Evolutionary conservation across 1,140 invertebrate species (phyloP).

Genomic region (Caligus rogercresseyi): DNA sequence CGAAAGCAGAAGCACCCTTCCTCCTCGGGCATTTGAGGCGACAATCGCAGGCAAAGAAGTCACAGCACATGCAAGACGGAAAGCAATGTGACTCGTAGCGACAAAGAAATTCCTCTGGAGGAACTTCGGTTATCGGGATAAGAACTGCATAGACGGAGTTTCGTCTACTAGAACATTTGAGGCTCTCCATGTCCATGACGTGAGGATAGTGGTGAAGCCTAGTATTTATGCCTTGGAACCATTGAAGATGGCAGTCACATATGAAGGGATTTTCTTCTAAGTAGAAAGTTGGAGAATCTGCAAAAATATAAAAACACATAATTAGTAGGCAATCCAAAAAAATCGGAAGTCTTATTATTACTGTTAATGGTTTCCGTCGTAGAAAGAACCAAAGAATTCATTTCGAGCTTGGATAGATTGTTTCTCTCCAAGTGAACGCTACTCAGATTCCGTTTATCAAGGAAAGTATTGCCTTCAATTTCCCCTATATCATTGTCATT

Average conservation of each 20-base stretch:
- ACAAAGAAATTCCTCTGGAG: constrained; percentile 46
- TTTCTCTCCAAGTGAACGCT: constrained; percentile 12
- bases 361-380: neutral
- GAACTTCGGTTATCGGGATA: constrained; percentile 20
- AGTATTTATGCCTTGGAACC: constrained; percentile 61
- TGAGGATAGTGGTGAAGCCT: constrained; percentile 59
- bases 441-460: constrained; percentile 63
- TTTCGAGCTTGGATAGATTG: neutral
- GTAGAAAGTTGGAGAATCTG: constrained; percentile 54
- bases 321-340: neutral
- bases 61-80: constrained; percentile 77
- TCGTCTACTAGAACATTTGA: constrained; percentile 32
- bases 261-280: constrained; percentile 69
- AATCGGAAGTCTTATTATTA: neutral
- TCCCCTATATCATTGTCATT: constrained; percentile 53
- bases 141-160: constrained; percentile 27
- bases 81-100: constrained; percentile 81
- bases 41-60: constrained; percentile 66
- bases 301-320: constrained; percentile 21
- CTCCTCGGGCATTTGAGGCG: constrained; percentile 79
- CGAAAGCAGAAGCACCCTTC: constrained; percentile 78
- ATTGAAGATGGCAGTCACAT: constrained; percentile 49
- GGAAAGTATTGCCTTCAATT: constrained; percentile 68
- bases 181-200: constrained; percentile 63
- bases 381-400: constrained; percentile 6